Conservation (phyloP, 1,140 invertebrate genomes). For the Ridgeia piscesae region DNA sequence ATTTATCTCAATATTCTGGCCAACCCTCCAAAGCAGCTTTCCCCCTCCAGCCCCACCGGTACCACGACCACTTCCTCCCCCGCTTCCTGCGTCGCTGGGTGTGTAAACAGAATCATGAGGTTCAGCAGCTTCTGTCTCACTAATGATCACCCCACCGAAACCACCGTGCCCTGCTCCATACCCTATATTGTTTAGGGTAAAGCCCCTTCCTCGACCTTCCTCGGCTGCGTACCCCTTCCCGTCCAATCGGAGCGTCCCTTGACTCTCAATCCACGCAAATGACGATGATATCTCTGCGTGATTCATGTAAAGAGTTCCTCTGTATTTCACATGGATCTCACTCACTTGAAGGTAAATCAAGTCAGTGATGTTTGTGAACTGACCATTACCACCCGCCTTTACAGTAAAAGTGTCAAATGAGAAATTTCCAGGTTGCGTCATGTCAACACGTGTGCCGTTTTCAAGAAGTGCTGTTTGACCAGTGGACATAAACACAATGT, state of each 20-base stretch:
- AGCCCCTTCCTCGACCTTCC: background rate
- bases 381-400: background rate
- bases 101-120: slow-evolving; percentile 2
- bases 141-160: background rate
- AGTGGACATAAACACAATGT: background rate
- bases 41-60: slow-evolving; percentile 14
- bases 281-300: slow-evolving; percentile 15
- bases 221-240: slow-evolving; percentile 4
- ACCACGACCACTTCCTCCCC: slow-evolving; percentile 11
- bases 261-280: slow-evolving; percentile 16
- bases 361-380: slow-evolving; percentile 14
- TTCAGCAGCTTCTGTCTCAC: background rate
- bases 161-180: slow-evolving; percentile 16
- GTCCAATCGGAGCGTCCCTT: slow-evolving; percentile 16
- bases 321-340: slow-evolving; percentile 14
- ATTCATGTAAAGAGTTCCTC: slow-evolving; percentile 19
- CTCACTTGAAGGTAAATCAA: slow-evolving; percentile 10
- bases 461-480: slow-evolving; percentile 8
- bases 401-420: background rate
- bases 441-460: background rate
- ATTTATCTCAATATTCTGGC: slow-evolving; percentile 42
- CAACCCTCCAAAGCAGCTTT: background rate
- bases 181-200: background rate
- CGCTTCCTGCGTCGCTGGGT: background rate
- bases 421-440: slow-evolving; percentile 14